phyloP scores from a whole-genome alignment of 2,113 vertebrate genomes.

The Cephalopholis sonnerati region DNA sequence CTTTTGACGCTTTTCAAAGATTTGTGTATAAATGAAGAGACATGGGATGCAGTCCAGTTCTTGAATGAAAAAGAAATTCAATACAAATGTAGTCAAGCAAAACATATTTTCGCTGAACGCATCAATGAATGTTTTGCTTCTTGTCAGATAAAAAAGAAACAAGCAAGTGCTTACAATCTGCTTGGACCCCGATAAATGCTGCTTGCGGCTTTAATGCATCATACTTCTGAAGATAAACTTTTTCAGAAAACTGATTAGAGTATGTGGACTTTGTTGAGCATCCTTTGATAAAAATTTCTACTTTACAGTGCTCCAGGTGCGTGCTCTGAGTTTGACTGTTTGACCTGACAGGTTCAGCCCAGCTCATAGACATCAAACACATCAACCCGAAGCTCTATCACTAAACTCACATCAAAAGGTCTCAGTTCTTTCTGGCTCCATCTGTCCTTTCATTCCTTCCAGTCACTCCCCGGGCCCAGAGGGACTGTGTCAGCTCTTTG shows the following conservation, averaged over 20 bases:
- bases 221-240: not conserved
- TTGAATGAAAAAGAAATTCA: too few relatives aligned
- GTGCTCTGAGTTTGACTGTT: slow-evolving; percentile 26
- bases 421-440: slow-evolving; percentile 49
- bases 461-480: slow-evolving; percentile 42
- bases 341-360: slow-evolving; percentile 46
- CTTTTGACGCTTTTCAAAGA: too few relatives aligned
- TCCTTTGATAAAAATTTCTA: slow-evolving; percentile 20
- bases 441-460: slow-evolving; percentile 66
- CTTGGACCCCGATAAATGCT: too few relatives aligned
- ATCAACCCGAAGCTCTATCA: slow-evolving; percentile 45
- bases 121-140: too few relatives aligned
- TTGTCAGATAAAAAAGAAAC: too few relatives aligned
- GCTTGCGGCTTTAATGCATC: not conserved
- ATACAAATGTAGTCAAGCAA: too few relatives aligned
- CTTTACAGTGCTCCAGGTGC: slow-evolving; percentile 42
- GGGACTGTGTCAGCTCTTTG: slow-evolving; percentile 48
- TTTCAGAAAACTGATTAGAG: slow-evolving; percentile 4
- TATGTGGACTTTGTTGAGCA: not conserved
- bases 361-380: slow-evolving; percentile 63
- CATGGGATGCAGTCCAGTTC: too few relatives aligned
- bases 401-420: slow-evolving; percentile 67
- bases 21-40: too few relatives aligned
- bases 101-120: too few relatives aligned
- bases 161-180: too few relatives aligned